A percentile compares a stretch with the other conserved stretches of the same genome.
phyloP scores from a whole-genome alignment of 2,113 vertebrate species.

The Cynoglossus semilaevis region DNA sequence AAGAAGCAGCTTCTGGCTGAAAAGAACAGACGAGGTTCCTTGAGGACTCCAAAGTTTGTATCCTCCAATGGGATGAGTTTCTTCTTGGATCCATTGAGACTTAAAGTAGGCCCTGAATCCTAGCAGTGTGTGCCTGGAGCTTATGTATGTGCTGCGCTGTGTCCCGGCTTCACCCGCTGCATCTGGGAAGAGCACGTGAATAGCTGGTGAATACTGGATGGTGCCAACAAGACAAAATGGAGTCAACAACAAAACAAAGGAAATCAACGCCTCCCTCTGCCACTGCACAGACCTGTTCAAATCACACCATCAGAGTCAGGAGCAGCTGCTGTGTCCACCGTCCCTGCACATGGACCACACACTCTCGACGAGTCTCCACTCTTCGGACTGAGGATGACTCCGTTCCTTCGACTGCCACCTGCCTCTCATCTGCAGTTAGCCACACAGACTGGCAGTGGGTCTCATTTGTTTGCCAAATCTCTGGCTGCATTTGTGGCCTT shows the following conservation, averaged over 20 bases:
- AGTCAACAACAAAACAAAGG: conserved; percentile 29
- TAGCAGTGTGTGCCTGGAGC: conserved; percentile 42
- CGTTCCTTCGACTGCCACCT: conserved; percentile 54
- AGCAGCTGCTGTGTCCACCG: too few relatives aligned
- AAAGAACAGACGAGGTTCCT: conserved; percentile 30
- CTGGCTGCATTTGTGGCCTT: conserved; percentile 18
- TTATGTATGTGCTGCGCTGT: conserved; percentile 26
- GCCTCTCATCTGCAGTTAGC: conserved; percentile 31
- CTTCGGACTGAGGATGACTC: conserved; percentile 37
- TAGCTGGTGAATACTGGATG: conserved; percentile 11
- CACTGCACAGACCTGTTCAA: conserved; percentile 10
- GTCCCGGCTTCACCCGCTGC: conserved; percentile 51
- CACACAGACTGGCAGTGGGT: conserved; percentile 28
- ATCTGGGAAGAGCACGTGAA: conserved; percentile 21
- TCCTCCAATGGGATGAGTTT: conserved; percentile 49
- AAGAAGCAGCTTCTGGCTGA: conserved; percentile 18
- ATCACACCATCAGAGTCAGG: too few relatives aligned
- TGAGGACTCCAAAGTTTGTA: conserved; percentile 43
- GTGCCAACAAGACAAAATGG: conserved; percentile 25
- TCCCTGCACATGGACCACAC: too few relatives aligned
- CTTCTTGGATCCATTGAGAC: conserved; percentile 30
- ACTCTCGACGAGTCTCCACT: conserved; percentile 29
- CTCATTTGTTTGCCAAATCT: conserved; percentile 37
- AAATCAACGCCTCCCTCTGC: conserved; percentile 27
- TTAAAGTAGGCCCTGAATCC: conserved; percentile 53